Evolutionary conservation across 2,797 vertebrate species (phyloP).

Genomic region (Limosa lapponica): DNA sequence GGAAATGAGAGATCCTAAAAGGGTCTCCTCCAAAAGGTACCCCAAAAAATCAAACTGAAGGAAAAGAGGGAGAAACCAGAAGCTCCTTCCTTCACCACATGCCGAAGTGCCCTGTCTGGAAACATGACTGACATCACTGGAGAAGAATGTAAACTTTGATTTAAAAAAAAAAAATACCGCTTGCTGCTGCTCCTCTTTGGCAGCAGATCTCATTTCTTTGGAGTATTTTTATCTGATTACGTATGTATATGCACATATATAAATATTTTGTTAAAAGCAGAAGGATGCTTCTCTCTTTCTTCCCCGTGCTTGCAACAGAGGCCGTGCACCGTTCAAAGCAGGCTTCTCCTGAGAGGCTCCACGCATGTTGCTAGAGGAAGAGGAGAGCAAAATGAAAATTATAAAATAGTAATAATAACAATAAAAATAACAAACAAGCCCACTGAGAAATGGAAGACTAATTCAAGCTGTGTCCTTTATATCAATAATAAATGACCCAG

Average conservation of each 20-base stretch:
- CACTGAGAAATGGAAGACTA: slow-evolving; percentile 59
- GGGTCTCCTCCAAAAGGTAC: not conserved
- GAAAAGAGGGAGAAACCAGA: not conserved
- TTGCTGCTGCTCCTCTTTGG: slow-evolving; percentile 27
- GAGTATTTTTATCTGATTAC: not conserved
- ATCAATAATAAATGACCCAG: slow-evolving; percentile 73
- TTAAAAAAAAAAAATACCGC: not conserved
- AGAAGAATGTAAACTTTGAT: slow-evolving; percentile 63
- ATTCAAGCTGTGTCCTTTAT: slow-evolving; percentile 68
- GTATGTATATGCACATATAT: slow-evolving; percentile 48
- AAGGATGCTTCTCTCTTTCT: not conserved
- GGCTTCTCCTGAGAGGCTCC: not conserved
- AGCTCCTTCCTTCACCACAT: not conserved
- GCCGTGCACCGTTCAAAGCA: not conserved
- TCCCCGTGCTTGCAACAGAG: not conserved
- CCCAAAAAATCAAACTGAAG: not conserved
- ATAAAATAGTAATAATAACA: slow-evolving; percentile 6
- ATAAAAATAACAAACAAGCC: slow-evolving; percentile 63
- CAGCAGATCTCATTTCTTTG: not conserved
- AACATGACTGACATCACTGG: slow-evolving; percentile 44
- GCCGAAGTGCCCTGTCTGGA: not conserved
- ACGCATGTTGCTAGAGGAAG: not conserved
- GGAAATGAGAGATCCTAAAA: not conserved
- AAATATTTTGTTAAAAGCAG: slow-evolving; percentile 59
- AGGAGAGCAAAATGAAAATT: slow-evolving; percentile 18